A percentile compares a stretch with the other conserved stretches of the same genome.
phyloP scores from a whole-genome alignment of 2,113 vertebrate species.

The Hypomesus transpacificus region DNA sequence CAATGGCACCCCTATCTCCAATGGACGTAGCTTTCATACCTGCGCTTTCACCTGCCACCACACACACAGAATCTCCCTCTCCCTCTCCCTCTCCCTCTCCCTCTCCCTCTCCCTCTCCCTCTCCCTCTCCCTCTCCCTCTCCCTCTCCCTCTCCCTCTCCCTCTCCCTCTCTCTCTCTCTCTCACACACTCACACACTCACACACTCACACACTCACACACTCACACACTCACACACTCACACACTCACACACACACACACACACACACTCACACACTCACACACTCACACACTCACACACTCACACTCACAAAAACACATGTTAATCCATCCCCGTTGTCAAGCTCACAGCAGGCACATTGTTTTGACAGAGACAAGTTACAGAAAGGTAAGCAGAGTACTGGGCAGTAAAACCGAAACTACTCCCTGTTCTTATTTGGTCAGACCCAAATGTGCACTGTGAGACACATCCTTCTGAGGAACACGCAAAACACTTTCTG shows the following conservation, averaged over 20 bases:
- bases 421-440: not conserved
- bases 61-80: not conserved
- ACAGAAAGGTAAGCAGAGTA: not conserved
- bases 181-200: not conserved
- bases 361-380: not conserved
- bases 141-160: not conserved
- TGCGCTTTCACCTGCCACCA: constrained; percentile 5
- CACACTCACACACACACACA: constrained; percentile 6
- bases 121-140: not conserved
- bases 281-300: not conserved
- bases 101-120: not conserved
- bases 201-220: not conserved
- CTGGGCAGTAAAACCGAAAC: not conserved
- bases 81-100: not conserved
- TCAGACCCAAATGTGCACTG: not conserved
- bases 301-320: not conserved
- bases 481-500: too few species aligned
- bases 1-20: constrained; percentile 35
- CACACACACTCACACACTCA: not conserved
- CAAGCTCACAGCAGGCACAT: not conserved
- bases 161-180: not conserved
- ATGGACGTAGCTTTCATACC: constrained; percentile 33
- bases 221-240: not conserved
- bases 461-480: too few species aligned
- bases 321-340: not conserved